These are phyloP conservation scores for Ictidomys tridecemlineatus DNA, from an alignment of 2,113 vertebrate genomes.

Conservation along the genomic window DNA sequence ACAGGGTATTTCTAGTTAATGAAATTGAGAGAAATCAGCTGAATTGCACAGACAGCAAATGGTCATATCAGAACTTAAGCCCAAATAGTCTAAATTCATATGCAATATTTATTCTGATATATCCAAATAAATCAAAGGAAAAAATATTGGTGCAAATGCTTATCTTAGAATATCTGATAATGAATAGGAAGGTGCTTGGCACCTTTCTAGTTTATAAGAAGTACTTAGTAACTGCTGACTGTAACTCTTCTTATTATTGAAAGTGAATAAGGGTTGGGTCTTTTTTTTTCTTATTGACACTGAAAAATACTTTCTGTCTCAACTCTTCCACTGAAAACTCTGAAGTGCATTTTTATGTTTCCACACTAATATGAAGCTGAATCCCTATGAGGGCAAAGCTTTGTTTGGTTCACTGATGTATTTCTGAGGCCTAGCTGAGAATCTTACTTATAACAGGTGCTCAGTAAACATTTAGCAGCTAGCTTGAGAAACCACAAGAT, in stretches of 20 bases:
- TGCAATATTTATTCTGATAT: not conserved
- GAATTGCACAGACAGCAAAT: not conserved
- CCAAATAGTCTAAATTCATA: not conserved
- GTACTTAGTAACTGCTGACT: not conserved
- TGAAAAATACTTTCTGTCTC: not conserved
- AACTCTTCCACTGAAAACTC: not conserved
- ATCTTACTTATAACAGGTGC: not conserved
- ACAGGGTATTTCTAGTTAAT: not conserved
- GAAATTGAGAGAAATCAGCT: not conserved
- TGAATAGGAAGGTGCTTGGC: not conserved
- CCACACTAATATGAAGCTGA: accelerated
- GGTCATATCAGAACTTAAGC: not conserved
- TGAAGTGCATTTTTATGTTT: not conserved
- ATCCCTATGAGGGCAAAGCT: not conserved
- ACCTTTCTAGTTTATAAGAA: not conserved
- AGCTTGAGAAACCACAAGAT: not conserved
- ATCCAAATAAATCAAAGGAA: not conserved
- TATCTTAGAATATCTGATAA: not conserved
- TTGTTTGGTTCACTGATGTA: not conserved
- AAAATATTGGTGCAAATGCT: not conserved
- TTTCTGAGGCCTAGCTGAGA: not conserved
- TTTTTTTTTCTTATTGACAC: not conserved
- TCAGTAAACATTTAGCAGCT: not conserved
- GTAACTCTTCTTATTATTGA: not conserved
- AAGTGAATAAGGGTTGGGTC: not conserved